Evolutionary conservation across 2,113 vertebrate genomes (phyloP), one percentile per base, ranked within the genome.

Genomic region (Bos taurus): DNA sequence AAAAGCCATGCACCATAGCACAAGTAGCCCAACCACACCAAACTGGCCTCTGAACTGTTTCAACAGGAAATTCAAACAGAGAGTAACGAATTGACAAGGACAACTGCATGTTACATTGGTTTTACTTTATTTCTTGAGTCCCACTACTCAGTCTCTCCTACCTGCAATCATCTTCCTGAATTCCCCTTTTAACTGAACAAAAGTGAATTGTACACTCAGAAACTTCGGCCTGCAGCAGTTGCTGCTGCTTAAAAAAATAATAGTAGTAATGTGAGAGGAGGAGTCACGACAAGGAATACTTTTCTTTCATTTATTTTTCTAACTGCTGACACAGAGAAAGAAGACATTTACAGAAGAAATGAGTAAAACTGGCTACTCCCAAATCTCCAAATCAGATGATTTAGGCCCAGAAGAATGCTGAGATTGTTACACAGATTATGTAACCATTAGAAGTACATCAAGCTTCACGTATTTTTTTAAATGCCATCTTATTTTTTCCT

Each of bases 11-110:
- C 15, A 80, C 16, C 23, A 10, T 13, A 84, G 43, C 92, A 25
- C 40, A 50, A 78, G 30, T 26, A 52, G 84, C n/a, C 52, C 19
- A 15, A 96, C 23, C 23, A 91, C 90, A 94, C 7, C 62, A 90
- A 46, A 36, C 74, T 88, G 52, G 17, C 40, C 74, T 97, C 43
- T 46, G 5, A 94, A 26, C 10, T 93, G 56, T 84, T 90, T 90
- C 92, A 97, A 87, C 36, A 92, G 78, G 33, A 95, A 87, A 74
- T 52, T 19, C 33, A 52, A 94, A 90, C 43, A 96, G 83, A 11
- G 12, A 89, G 26, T 25, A 9, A 59, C 8, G 36, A 57, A 90
- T 43, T 90, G 74, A 74, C 64, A 90, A 43, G 62, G 84, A 57
- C 30, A 94, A 23, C 33, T 52, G 9, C 43, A 1, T 52, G 23